Evolutionary conservation across 2,113 vertebrate species (phyloP), one percentile per base, ranked within the genome.

Genomic region (Neogale vison): DNA sequence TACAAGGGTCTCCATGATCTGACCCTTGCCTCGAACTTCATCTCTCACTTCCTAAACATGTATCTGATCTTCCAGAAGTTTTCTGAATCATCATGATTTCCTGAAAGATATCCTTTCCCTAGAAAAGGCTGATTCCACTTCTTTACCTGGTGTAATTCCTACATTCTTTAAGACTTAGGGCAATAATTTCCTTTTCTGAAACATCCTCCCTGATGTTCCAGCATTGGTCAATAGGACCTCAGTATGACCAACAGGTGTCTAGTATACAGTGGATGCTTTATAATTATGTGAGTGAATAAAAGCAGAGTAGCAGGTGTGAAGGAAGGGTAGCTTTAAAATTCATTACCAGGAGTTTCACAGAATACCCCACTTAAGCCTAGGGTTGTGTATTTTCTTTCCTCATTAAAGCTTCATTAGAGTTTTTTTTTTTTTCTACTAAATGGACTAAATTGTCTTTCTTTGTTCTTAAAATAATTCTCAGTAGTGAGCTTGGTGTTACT

Each of bases 391-490:
- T 98, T 98, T 96, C 36, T 95, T 94, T 77, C 47, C 57, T 91
- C 94, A 91, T 89, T 97, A 72, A 97, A 92, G 52, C 72, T 50
- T 96, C 88, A 88, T 72, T 90, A 90, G 80, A 83, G 15, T 74
- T 26, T 90, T 94, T 36, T 90, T 94, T 36, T 83, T 83, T 39
- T 3, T 15, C 42, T 50, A 88, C 57, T 79, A 79, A 94, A 79
- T 93, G 63, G 45, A 42, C 88, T 93, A 50, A 96, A 95, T 88
- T 97, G 36, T 29, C 87, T 96, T 80, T 83, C 42, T 90, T 96
- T 94, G 45, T 88, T 90, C 61, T 85, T 61, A 95, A 92, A 96
- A 96, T 95, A 92, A 81, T 92, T 97, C 76, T 88, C 93, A 77
- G 50, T 88, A 63, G 76, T 90, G 36, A 93, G 34, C 42, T 45